Percentiles rank a stretch among this genome's conserved stretches.
phyloP scores from a whole-genome alignment of 2,113 vertebrate species.

The Plecotus auritus region DNA sequence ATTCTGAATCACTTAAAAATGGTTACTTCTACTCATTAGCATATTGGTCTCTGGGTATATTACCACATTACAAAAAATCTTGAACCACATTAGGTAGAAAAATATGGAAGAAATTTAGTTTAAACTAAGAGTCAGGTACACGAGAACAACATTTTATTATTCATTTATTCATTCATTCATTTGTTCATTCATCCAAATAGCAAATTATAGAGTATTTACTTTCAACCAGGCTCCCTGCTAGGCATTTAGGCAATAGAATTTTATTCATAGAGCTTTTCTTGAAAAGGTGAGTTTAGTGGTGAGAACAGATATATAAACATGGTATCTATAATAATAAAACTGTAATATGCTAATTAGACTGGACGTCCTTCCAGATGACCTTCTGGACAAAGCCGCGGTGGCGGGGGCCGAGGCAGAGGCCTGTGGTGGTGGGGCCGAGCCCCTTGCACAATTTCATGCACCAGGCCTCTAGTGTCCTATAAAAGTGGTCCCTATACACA shows the following conservation, averaged over 20 bases:
- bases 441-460: too few relatives aligned
- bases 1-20: conserved; percentile 25
- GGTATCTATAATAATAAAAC: neutral
- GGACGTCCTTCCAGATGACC: too few relatives aligned
- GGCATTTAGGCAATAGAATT: neutral
- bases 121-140: neutral
- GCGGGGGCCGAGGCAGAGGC: too few relatives aligned
- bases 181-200: neutral
- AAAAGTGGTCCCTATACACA: neutral
- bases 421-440: too few relatives aligned
- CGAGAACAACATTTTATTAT: neutral
- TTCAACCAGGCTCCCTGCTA: neutral
- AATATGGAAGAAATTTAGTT: neutral
- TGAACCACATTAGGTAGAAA: neutral
- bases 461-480: neutral
- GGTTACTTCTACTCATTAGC: neutral
- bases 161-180: neutral
- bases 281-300: neutral
- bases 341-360: too few relatives aligned
- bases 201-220: neutral
- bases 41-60: neutral
- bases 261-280: neutral
- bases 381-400: too few relatives aligned
- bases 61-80: neutral
- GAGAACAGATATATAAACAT: neutral